Percentiles rank a stretch among this genome's conserved stretches.
phyloP scores from a whole-genome alignment of 2,888 invertebrate species.

The Zeuzera pyrina region DNA sequence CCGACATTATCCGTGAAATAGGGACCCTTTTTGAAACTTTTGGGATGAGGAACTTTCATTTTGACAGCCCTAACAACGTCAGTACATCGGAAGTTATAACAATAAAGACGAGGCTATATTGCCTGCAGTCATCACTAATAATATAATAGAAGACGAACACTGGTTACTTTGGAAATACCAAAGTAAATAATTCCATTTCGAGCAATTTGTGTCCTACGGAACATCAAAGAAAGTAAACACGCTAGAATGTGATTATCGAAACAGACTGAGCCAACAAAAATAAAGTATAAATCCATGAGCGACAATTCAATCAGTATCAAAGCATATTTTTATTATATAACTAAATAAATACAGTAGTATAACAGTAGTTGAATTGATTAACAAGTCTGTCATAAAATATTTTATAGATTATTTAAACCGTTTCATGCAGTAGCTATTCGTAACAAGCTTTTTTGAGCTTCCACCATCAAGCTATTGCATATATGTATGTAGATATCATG shows the following conservation, averaged over 20 bases:
- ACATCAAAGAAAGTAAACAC: no score
- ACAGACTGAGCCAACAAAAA: neutral
- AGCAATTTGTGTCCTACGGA: conserved; percentile 23
- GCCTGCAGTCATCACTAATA: conserved; percentile 17
- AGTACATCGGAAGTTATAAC: conserved; percentile 22
- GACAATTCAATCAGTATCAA: neutral
- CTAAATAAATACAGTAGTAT: neutral
- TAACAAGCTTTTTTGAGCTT: conserved; percentile 37
- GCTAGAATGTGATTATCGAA: neutral
- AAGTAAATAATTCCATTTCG: conserved; percentile 33
- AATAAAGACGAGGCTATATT: conserved; percentile 20
- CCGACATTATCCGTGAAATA: conserved; percentile 12
- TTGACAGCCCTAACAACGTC: conserved; percentile 29
- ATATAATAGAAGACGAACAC: conserved; percentile 25
- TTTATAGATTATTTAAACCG: no score
- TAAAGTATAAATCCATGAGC: neutral
- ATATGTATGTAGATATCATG: neutral
- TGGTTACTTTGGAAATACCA: conserved; percentile 19
- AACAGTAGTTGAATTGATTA: neutral
- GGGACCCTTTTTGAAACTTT: conserved; percentile 25
- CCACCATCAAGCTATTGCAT: neutral
- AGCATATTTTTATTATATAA: neutral
- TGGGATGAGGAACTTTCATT: conserved; percentile 15
- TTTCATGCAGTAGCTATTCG: no score
- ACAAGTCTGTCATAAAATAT: neutral